phyloP scores from a whole-genome alignment of 2,888 invertebrate genomes.

The Acrobasis suavella region DNA sequence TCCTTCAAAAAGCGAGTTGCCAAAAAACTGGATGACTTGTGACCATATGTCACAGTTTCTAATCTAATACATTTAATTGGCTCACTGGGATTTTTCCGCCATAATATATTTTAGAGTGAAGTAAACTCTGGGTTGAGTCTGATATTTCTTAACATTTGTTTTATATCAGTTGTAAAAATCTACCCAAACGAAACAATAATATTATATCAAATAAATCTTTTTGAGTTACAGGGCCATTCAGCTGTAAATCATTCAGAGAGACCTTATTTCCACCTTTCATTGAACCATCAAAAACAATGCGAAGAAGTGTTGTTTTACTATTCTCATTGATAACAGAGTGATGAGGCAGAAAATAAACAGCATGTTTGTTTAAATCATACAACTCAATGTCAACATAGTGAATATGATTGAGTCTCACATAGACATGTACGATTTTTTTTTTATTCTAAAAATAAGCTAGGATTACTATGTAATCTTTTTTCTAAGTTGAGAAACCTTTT shows the following conservation, averaged over 20 bases:
- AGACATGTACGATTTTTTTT: slow-evolving; percentile 25
- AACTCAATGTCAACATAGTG: too few relatives aligned
- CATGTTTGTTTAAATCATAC: slow-evolving; percentile 24
- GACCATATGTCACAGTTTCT: slow-evolving; percentile 24
- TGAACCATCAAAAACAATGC: slow-evolving; percentile 25
- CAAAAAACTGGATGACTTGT: slow-evolving; percentile 6
- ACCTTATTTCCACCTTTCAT: slow-evolving; percentile 21
- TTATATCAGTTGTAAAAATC: slow-evolving; percentile 26
- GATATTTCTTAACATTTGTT: slow-evolving; percentile 23
- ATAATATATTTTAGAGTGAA: slow-evolving; percentile 20
- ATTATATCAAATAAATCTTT: slow-evolving; percentile 31
- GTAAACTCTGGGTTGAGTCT: background rate
- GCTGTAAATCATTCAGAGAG: slow-evolving; percentile 26
- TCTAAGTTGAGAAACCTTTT: slow-evolving; percentile 27
- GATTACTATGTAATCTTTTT: slow-evolving; percentile 18
- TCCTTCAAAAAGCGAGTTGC: slow-evolving; percentile 19
- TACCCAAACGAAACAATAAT: slow-evolving; percentile 24
- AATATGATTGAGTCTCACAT: slow-evolving; percentile 24
- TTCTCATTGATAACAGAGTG: slow-evolving; percentile 27
- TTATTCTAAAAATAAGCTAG: slow-evolving; percentile 17
- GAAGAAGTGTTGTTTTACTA: slow-evolving; percentile 23
- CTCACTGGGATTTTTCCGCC: slow-evolving; percentile 13
- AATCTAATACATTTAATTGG: slow-evolving; percentile 16
- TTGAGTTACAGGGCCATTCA: slow-evolving; percentile 31
- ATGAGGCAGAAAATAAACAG: slow-evolving; percentile 31